These are phyloP conservation scores for Hypomecis atomaria DNA, from an alignment of 2,888 invertebrate genomes.

Conservation along the genomic window DNA sequence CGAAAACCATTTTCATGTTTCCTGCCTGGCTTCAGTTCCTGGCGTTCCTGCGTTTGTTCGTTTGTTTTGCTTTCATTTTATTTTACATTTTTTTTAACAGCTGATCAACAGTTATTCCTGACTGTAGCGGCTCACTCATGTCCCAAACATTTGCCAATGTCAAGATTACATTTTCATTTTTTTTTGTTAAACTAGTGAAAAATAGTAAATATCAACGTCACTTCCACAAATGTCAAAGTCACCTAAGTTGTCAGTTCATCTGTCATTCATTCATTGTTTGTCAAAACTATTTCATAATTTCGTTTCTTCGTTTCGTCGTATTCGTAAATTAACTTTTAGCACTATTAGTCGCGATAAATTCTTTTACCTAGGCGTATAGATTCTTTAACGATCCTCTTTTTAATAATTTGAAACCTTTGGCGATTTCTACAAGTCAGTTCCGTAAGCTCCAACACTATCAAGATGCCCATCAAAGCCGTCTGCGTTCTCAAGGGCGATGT, in stretches of 20 bases:
- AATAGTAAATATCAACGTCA: no score
- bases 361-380: neutral
- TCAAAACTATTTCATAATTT: neutral
- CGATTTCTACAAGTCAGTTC: neutral
- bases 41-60: no score
- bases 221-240: neutral
- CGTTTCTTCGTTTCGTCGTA: neutral
- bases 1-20: no score
- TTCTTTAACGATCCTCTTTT: neutral
- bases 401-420: neutral
- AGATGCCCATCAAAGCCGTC: conserved; percentile 90
- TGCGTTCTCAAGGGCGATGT: conserved; percentile 95
- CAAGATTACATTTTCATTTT: no score
- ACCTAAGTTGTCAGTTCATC: neutral
- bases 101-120: no score
- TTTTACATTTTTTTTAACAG: no score
- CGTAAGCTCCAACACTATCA: conserved; percentile 30
- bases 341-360: neutral
- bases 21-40: no score
- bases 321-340: neutral
- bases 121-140: no score
- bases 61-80: no score
- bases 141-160: no score
- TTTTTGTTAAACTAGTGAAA: no score
- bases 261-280: no score